phyloP scores from a whole-genome alignment of 2,797 vertebrate genomes.

The Mus minutoides region DNA sequence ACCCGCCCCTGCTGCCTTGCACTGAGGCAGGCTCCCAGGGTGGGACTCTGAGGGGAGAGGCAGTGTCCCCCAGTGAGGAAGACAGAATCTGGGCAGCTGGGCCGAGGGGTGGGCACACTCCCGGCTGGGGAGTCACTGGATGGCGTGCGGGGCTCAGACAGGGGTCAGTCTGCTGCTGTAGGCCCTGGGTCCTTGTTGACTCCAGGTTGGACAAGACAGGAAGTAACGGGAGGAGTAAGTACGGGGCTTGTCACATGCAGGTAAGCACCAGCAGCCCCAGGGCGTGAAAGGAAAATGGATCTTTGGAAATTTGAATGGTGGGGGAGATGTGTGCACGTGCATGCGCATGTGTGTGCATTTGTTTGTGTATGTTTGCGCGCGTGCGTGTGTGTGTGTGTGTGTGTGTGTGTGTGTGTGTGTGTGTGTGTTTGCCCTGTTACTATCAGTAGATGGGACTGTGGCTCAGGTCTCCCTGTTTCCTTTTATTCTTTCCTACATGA shows the following conservation, averaged over 20 bases:
- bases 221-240: not conserved
- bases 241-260: not conserved
- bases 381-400: not conserved
- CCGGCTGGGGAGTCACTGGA: not conserved
- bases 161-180: not conserved
- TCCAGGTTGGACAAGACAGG: not conserved
- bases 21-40: constrained; percentile 66
- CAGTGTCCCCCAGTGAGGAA: not conserved
- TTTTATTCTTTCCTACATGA: not conserved
- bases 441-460: not conserved
- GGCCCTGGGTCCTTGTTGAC: not conserved
- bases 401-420: not conserved
- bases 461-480: not conserved
- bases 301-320: not conserved
- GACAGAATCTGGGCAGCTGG: not conserved
- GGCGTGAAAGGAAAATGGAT: not conserved
- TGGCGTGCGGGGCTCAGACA: not conserved
- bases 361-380: not conserved
- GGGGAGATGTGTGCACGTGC: not conserved
- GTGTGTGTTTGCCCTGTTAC: too few species aligned
- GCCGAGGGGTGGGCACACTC: not conserved
- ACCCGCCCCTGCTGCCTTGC: not conserved
- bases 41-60: not conserved
- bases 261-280: not conserved
- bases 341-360: not conserved